Base-by-base conservation (phyloP, 2,113 vertebrate species). In the Corythaeola cristata region DNA sequence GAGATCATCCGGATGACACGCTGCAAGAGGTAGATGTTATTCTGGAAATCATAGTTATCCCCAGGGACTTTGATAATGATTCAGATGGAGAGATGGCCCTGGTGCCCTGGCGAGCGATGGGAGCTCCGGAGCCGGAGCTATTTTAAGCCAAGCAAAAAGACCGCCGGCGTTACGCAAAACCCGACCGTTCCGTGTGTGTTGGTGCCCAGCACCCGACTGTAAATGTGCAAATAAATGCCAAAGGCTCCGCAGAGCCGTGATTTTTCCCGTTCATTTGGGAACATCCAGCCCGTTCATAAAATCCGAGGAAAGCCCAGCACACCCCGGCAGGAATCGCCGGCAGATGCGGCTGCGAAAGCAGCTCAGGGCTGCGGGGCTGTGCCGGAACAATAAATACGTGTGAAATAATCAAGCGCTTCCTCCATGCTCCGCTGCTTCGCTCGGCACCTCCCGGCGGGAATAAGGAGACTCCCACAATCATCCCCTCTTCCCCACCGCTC, bases 251-350 rank as follows among this genome's bases (percentile, higher is more conserved):
- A 50, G 35, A 67, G 24, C 44, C 56, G 11, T 4, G 5, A 10
- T 16, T 81, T 78, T 74, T 6, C 77, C 73, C 12, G 3, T 58
- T 58, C 12, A 8, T 69, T 64, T 37, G 80, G 32, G 21, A 58
- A 77, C 85, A 55, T 85, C 78, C 50, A 75, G 33, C 39, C 50
- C 0, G 2, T 66, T 53, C 24, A 12, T 55, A 59, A 76, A 69
- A 80, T 12, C 22, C 0, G 0, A 72, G 55, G 73, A n/a, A 73
- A 77, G 8, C 33, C 74, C 72, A 32, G n/a, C 27, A 22, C 22
- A 12, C 4, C 58, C 52, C 7, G 4, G 39, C 66, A 71, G 75
- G 79, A 76, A 26, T 28, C 0, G 0, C n/a, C 4, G 6, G 49
- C 39, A 26, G 58, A 24, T 0, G 3, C 6, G 8, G 78, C 76